Conservation (phyloP, 64 coral and sea anemone genomes). For the Pachyseris speciosa region DNA sequence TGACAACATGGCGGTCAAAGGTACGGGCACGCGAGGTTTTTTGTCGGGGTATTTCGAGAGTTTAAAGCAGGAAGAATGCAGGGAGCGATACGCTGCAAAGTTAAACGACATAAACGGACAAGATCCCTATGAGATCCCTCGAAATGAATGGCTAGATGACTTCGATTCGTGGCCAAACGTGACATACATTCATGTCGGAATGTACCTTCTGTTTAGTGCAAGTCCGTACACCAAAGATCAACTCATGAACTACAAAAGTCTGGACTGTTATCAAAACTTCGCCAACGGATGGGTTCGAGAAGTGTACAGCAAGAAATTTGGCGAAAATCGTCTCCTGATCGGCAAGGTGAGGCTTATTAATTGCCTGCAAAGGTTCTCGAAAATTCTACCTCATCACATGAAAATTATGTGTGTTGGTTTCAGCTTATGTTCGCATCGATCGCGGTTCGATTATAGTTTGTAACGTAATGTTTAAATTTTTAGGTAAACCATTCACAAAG, state of each 20-base stretch:
- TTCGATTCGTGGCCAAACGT: constrained; percentile 51
- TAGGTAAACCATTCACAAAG: background rate
- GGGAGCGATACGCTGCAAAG: constrained; percentile 34
- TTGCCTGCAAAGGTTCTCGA: no score
- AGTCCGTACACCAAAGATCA: no score
- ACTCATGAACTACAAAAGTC: no score
- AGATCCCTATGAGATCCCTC: constrained; percentile 62
- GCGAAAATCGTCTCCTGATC: no score
- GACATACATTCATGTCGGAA: constrained; percentile 59
- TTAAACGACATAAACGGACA: constrained; percentile 6
- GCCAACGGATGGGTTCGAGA: no score
- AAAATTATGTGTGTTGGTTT: no score
- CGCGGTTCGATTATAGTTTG: no score
- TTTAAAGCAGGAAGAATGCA: constrained; percentile 20
- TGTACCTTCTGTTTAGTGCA: constrained; percentile 54
- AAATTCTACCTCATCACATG: no score
- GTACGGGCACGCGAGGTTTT: background rate
- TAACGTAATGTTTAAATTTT: no score
- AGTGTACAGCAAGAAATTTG: no score
- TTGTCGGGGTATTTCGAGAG: constrained; percentile 5
- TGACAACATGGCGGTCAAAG: constrained; percentile 36
- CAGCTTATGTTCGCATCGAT: background rate
- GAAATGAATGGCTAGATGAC: constrained; percentile 50
- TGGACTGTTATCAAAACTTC: no score
- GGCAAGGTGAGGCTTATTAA: no score